A percentile compares a stretch with the other conserved stretches of the same genome.
Evolutionary conservation across 2,113 vertebrate genomes (phyloP).

Genomic region (Podiceps cristatus): DNA sequence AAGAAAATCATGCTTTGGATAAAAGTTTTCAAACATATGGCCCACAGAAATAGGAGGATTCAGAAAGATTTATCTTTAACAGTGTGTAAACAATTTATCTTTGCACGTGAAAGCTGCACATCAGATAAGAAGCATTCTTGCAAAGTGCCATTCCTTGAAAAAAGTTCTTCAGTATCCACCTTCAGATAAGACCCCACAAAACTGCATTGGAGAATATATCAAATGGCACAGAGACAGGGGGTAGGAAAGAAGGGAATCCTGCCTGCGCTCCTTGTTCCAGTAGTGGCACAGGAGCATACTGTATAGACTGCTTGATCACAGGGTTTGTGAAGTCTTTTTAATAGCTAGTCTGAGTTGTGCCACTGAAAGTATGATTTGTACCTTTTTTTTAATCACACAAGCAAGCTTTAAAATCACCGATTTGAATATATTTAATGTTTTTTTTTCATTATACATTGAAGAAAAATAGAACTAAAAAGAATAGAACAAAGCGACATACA

Average conservation of each 20-base stretch:
- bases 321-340: not conserved
- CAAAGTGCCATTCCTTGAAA: not conserved
- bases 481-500: fast-evolving
- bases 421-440: not conserved
- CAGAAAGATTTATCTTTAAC: not conserved
- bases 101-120: not conserved
- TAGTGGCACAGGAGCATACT: not conserved
- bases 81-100: not conserved
- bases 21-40: not conserved
- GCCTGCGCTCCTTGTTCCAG: not conserved
- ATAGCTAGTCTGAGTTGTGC: not conserved
- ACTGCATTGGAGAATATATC: not conserved
- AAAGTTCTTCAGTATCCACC: not conserved
- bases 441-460: not conserved
- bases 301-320: not conserved
- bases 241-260: not conserved
- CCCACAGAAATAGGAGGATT: not conserved
- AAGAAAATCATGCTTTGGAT: not conserved
- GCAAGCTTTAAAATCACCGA: not conserved
- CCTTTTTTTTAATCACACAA: not conserved
- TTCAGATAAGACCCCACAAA: not conserved
- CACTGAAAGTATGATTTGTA: not conserved
- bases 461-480: not conserved
- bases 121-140: not conserved
- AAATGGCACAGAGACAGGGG: not conserved